Conservation (phyloP, 2,797 vertebrate genomes). For the Bovichtus variegatus region DNA sequence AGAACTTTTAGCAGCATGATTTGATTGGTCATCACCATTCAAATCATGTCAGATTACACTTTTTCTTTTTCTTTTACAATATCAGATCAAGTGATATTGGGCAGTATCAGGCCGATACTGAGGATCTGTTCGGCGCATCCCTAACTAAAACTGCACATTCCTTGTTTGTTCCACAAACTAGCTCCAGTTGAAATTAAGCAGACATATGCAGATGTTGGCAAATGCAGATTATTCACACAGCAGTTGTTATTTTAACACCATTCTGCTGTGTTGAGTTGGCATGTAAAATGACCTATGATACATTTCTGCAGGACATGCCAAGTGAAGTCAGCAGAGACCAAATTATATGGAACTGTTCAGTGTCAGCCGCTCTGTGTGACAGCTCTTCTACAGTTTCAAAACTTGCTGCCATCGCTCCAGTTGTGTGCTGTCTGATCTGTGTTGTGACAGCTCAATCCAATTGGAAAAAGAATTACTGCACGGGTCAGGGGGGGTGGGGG, state of each 20-base stretch:
- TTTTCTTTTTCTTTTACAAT: no score
- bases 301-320: conserved; percentile 17
- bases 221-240: conserved; percentile 8
- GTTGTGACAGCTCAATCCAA: conserved; percentile 50
- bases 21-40: no score
- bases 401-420: conserved; percentile 20
- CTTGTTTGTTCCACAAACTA: no score
- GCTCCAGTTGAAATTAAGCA: no score
- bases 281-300: conserved; percentile 23
- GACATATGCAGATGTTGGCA: no score
- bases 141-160: no score
- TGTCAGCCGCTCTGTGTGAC: conserved; percentile 13
- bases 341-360: conserved; percentile 14
- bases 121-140: no score
- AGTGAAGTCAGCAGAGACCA: conserved; percentile 22
- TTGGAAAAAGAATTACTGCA: conserved; percentile 63
- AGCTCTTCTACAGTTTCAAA: conserved; percentile 18
- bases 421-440: conserved; percentile 43
- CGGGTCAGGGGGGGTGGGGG: conserved; percentile 31
- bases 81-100: no score
- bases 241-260: background rate
- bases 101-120: no score
- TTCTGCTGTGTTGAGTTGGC: conserved; percentile 12
- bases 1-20: no score
- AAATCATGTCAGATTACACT: no score